These are phyloP conservation scores for Sebastes ruberrimus DNA, from an alignment of 2,797 vertebrate genomes.

Conservation along the genomic window DNA sequence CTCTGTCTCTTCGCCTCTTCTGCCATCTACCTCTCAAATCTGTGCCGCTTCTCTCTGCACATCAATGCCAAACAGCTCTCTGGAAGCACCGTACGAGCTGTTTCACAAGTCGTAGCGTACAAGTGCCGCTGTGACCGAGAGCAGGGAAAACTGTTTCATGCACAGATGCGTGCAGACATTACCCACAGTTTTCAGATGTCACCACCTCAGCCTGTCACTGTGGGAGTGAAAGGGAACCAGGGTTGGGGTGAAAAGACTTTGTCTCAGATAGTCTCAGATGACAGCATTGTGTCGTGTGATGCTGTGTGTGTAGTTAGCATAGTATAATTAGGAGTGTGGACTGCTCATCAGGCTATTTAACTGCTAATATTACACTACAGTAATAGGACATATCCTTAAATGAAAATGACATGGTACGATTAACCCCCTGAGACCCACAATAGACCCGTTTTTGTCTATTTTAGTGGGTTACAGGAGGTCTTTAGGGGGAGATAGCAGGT, in stretches of 20 bases:
- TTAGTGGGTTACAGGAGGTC: rapidly evolving
- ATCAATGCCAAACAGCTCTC: conserved; percentile 26
- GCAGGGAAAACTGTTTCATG: conserved; percentile 10
- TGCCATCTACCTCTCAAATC: conserved; percentile 37
- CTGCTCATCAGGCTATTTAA: neutral
- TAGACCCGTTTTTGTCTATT: too few relatives aligned
- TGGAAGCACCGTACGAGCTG: neutral
- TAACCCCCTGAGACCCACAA: neutral
- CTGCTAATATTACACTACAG: neutral
- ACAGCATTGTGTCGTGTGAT: neutral
- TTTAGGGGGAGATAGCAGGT: too few relatives aligned
- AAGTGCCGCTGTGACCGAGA: conserved; percentile 21
- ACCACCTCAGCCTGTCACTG: neutral
- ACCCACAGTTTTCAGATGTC: conserved; percentile 6
- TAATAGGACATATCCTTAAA: neutral
- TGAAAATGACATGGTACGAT: neutral
- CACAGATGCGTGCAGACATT: neutral
- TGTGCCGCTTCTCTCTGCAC: conserved; percentile 14
- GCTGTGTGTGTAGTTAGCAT: neutral
- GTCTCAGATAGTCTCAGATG: neutral
- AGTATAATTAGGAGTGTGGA: neutral
- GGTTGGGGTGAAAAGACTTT: neutral
- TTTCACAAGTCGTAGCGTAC: neutral
- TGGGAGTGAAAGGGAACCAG: neutral
- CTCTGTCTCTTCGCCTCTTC: conserved; percentile 31